These are phyloP conservation scores for Mionectes macconnelli DNA, from an alignment of 2,113 vertebrate species.

Conservation along the genomic window DNA sequence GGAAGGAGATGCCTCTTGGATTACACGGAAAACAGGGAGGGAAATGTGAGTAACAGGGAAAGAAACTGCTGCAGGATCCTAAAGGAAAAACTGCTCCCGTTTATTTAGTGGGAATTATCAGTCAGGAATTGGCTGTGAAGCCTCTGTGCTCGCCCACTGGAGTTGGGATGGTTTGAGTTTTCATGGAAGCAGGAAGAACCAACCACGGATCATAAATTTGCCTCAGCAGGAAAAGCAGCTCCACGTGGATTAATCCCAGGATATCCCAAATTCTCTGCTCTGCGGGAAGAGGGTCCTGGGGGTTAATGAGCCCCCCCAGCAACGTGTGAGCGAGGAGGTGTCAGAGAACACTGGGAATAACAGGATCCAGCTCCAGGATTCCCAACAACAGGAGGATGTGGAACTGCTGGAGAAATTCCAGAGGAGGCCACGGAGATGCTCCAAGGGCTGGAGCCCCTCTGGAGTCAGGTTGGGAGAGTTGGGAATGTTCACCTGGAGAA, in stretches of 20 bases:
- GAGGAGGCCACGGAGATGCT: too few relatives aligned
- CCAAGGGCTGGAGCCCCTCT: too few relatives aligned
- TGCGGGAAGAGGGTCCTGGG: not conserved
- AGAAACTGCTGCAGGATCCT: not conserved
- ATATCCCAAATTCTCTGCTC: not conserved
- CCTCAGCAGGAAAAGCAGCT: too few relatives aligned
- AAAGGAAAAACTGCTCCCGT: not conserved
- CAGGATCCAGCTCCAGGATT: not conserved
- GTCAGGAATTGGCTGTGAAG: too few relatives aligned
- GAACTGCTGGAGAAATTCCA: too few relatives aligned
- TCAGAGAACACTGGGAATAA: not conserved
- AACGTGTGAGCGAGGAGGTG: fast-evolving
- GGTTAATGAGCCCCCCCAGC: fast-evolving
- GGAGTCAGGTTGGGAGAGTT: not conserved
- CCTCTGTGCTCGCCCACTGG: not conserved
- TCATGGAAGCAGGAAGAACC: not conserved
- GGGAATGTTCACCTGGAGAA: not conserved
- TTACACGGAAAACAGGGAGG: not conserved
- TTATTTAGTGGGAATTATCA: not conserved
- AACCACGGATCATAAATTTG: not conserved
- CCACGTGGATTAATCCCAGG: fast-evolving
- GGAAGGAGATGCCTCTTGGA: not conserved
- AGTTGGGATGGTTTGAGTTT: not conserved
- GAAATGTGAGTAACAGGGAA: not conserved
- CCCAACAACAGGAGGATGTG: too few relatives aligned